These are phyloP conservation scores for Creontiades dilutus DNA, from an alignment of 2,888 invertebrate genomes.

Conservation along the genomic window DNA sequence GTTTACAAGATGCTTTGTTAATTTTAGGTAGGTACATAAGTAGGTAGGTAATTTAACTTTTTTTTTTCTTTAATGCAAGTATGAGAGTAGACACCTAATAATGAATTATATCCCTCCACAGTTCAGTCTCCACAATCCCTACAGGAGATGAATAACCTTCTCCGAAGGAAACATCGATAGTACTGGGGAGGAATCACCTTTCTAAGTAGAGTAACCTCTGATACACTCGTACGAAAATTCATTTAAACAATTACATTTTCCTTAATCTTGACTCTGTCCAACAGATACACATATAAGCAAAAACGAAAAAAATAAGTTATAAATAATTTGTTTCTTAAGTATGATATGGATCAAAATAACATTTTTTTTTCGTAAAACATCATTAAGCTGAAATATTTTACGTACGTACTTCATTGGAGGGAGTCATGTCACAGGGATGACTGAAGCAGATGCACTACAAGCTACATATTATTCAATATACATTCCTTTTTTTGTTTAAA, in stretches of 20 bases:
- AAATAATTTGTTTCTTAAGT: background rate
- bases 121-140: slow-evolving; percentile 21
- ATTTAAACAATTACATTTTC: slow-evolving; percentile 49
- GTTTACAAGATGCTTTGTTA: slow-evolving; percentile 2
- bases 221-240: slow-evolving; percentile 67
- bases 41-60: slow-evolving; percentile 5
- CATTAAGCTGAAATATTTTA: slow-evolving; percentile 64
- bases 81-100: slow-evolving; percentile 39
- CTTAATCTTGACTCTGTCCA: slow-evolving; percentile 42
- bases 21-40: slow-evolving; percentile 2
- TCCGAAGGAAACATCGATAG: background rate
- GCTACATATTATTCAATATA: slow-evolving; percentile 52
- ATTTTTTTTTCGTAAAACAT: slow-evolving; percentile 57
- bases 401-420: slow-evolving; percentile 68
- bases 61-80: background rate
- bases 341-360: slow-evolving; percentile 67
- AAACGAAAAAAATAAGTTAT: slow-evolving; percentile 50
- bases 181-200: slow-evolving; percentile 49
- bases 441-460: slow-evolving; percentile 68
- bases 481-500: slow-evolving; percentile 30
- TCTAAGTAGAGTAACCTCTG: slow-evolving; percentile 70
- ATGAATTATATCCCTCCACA: slow-evolving; percentile 13
- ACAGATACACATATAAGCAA: slow-evolving; percentile 65
- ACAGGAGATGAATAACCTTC: background rate
- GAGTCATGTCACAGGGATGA: slow-evolving; percentile 69